Percentiles rank a stretch among this genome's conserved stretches.
Evolutionary conservation across 1,140 invertebrate genomes (phyloP).

Genomic region (Samia ricini): DNA sequence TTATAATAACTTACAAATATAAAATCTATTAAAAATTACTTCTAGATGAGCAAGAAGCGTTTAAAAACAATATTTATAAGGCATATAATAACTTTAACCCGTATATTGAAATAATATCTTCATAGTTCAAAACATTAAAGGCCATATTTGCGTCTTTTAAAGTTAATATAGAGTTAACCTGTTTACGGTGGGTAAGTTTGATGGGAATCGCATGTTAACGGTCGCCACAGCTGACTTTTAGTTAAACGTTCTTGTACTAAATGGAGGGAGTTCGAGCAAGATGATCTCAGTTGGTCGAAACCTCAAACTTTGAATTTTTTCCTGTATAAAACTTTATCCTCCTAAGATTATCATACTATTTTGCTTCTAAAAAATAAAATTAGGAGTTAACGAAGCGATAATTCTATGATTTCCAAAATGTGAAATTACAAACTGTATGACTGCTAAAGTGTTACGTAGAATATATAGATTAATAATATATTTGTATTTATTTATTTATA

Average conservation of each 20-base stretch:
- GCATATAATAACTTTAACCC: neutral
- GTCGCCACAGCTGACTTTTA: conserved; percentile 24
- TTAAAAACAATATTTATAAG: neutral
- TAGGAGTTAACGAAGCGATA: neutral
- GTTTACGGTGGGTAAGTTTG: conserved; percentile 26
- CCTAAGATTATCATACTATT: neutral
- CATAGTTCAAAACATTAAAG: neutral
- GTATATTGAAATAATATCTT: neutral
- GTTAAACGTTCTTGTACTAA: conserved; percentile 13
- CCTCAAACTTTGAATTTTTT: neutral
- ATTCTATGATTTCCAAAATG: neutral
- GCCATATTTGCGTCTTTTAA: neutral
- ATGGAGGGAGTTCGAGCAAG: conserved; percentile 12
- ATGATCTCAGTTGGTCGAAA: conserved; percentile 6
- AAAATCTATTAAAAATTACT: neutral
- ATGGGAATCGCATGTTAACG: conserved; percentile 22
- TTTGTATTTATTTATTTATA: too few species aligned
- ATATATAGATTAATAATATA: too few species aligned
- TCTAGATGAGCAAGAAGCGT: neutral
- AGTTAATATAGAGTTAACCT: conserved; percentile 11
- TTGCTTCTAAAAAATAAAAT: neutral
- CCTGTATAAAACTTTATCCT: neutral
- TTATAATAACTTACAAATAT: neutral
- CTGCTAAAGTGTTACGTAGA: too few species aligned
- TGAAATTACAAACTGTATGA: too few species aligned